Evolutionary conservation across 1,140 invertebrate genomes (phyloP).

Genomic region (Anastrepha obliqua): DNA sequence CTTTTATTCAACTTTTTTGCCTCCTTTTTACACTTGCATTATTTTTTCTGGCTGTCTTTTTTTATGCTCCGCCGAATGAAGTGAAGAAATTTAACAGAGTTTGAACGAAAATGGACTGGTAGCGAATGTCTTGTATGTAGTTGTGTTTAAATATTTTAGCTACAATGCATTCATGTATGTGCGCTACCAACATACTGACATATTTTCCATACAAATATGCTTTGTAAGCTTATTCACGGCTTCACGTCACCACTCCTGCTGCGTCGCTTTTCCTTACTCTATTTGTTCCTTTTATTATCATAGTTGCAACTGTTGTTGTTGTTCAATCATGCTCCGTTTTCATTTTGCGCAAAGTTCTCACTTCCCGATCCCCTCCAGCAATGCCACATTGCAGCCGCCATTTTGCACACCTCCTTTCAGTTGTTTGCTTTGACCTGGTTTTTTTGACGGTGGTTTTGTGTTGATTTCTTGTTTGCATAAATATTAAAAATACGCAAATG

Average conservation of each 20-base stretch:
- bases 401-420: not conserved
- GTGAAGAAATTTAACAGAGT: slow-evolving; percentile 50
- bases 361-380: not conserved
- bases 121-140: not conserved
- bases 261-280: not conserved
- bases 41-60: not conserved
- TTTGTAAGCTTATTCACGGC: slow-evolving; percentile 19
- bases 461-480: slow-evolving; percentile 38
- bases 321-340: not conserved
- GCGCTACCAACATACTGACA: not conserved
- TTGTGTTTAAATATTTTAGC: too few species aligned
- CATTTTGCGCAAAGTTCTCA: not conserved
- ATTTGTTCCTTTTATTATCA: not conserved
- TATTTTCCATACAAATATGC: slow-evolving; percentile 25
- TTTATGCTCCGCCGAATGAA: slow-evolving; percentile 24
- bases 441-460: slow-evolving; percentile 29
- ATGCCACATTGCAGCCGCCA: not conserved
- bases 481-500: slow-evolving; percentile 34
- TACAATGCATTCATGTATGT: not conserved
- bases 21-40: not conserved
- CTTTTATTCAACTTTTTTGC: not conserved
- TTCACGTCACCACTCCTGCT: not conserved
- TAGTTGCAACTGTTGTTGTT: not conserved
- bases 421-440: slow-evolving; percentile 23
- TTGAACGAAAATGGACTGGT: slow-evolving; percentile 19